These are phyloP conservation scores for Thunnus thynnus DNA, from an alignment of 2,113 vertebrate genomes.

Conservation along the genomic window DNA sequence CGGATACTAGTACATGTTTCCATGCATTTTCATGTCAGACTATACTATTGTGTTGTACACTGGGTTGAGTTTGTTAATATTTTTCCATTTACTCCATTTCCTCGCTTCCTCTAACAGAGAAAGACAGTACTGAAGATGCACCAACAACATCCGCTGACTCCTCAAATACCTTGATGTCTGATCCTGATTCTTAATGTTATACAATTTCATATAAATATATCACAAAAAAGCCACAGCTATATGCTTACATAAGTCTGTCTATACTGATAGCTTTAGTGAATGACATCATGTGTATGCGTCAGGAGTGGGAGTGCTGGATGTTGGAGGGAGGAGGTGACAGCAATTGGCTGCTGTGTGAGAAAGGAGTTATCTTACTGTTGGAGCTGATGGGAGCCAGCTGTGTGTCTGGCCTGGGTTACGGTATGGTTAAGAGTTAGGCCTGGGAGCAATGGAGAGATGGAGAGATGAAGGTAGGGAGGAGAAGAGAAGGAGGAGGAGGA, in stretches of 20 bases:
- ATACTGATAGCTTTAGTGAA: neutral
- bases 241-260: conserved; percentile 12
- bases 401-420: conserved; percentile 55
- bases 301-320: conserved; percentile 32
- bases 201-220: no score
- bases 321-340: conserved; percentile 47
- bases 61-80: no score
- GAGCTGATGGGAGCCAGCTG: conserved; percentile 77
- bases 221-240: neutral
- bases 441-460: conserved; percentile 45
- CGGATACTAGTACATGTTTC: no score
- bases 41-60: no score
- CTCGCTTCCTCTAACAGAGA: no score
- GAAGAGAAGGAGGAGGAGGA: conserved; percentile 24
- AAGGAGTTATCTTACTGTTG: conserved; percentile 53
- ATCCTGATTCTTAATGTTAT: no score
- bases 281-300: conserved; percentile 45
- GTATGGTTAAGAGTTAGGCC: conserved; percentile 40
- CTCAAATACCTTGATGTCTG: no score
- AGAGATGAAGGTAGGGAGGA: conserved; percentile 23
- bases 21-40: no score
- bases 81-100: no score
- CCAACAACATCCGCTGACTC: no score
- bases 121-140: no score
- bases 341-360: conserved; percentile 47